A percentile compares a stretch with the other conserved stretches of the same genome.
Conservation (phyloP, 2,888 invertebrate genomes). For the Pristionchus exspectatus region DNA sequence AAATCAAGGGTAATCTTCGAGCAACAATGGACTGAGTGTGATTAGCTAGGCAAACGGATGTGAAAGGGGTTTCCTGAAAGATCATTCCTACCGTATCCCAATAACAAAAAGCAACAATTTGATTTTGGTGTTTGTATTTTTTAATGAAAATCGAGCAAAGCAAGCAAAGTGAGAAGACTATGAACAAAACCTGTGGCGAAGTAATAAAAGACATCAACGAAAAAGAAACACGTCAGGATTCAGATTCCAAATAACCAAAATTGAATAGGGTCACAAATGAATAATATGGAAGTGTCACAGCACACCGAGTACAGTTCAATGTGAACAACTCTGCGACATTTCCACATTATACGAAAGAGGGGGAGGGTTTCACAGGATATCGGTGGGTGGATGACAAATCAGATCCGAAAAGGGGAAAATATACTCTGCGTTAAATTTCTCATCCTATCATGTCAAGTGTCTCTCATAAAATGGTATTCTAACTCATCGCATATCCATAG, state of each 20-base stretch:
- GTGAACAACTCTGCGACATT: constrained; percentile 24
- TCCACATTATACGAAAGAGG: neutral
- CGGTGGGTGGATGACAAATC: constrained; percentile 23
- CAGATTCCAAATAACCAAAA: constrained; percentile 31
- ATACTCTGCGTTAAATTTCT: neutral
- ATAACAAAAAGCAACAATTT: constrained; percentile 50
- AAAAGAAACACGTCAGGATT: constrained; percentile 1
- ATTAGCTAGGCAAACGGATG: constrained; percentile 41
- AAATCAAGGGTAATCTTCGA: constrained; percentile 29
- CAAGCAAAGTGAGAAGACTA: constrained; percentile 27
- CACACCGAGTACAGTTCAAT: neutral
- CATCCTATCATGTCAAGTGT: constrained; percentile 10
- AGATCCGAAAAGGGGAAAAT: neutral
- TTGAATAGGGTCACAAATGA: neutral
- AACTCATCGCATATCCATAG: constrained; percentile 52
- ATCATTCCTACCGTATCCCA: constrained; percentile 52
- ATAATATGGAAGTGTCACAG: neutral
- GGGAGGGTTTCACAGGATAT: neutral
- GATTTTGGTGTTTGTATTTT: constrained; percentile 47
- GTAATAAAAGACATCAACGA: constrained; percentile 2
- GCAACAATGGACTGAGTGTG: constrained; percentile 45
- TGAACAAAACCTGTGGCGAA: constrained; percentile 32
- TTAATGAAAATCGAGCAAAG: constrained; percentile 26
- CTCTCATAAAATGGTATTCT: neutral
- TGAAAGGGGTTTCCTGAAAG: constrained; percentile 42